Percentiles rank a stretch among this genome's conserved stretches.
Evolutionary conservation across 2,888 invertebrate species (phyloP).

Genomic region (Lasius platythorax): DNA sequence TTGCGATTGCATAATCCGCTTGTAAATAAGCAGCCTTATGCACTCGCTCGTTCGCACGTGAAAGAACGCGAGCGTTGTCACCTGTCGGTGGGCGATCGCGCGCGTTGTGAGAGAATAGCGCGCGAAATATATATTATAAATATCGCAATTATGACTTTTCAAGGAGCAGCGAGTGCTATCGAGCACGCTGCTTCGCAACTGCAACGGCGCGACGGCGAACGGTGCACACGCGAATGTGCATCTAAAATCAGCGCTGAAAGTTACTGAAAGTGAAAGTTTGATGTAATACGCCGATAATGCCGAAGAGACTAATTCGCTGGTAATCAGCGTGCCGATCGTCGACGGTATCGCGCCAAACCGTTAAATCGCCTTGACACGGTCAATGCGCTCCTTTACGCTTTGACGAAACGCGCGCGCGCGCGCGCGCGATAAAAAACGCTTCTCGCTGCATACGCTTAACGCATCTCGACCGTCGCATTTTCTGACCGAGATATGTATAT

Average conservation of each 20-base stretch:
- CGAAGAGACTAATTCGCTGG: constrained; percentile 48
- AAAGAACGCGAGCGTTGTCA: constrained; percentile 43
- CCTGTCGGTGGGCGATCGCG: constrained; percentile 38
- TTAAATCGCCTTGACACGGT: constrained; percentile 21
- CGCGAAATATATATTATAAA: constrained; percentile 16
- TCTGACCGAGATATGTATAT: constrained; percentile 18
- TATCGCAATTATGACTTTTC: constrained; percentile 50
- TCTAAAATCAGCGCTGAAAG: constrained; percentile 64
- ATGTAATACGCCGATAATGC: constrained; percentile 54
- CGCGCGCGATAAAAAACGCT: constrained; percentile 17
- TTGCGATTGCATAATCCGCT: constrained; percentile 49
- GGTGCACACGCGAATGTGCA: constrained; percentile 76
- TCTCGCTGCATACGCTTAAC: neutral
- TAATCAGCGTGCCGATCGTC: constrained; percentile 39
- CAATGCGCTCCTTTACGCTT: neutral
- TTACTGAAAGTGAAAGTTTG: constrained; percentile 55
- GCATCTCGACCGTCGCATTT: neutral
- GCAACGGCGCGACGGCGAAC: constrained; percentile 65
- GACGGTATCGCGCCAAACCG: constrained; percentile 3
- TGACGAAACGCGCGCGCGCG: neutral
- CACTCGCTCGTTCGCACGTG: neutral
- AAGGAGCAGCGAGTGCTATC: constrained; percentile 19
- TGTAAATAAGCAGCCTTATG: constrained; percentile 36
- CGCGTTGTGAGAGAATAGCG: constrained; percentile 18
- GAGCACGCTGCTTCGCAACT: constrained; percentile 20